phyloP scores from a whole-genome alignment of 2,113 vertebrate species.

The Noturus placidus region DNA sequence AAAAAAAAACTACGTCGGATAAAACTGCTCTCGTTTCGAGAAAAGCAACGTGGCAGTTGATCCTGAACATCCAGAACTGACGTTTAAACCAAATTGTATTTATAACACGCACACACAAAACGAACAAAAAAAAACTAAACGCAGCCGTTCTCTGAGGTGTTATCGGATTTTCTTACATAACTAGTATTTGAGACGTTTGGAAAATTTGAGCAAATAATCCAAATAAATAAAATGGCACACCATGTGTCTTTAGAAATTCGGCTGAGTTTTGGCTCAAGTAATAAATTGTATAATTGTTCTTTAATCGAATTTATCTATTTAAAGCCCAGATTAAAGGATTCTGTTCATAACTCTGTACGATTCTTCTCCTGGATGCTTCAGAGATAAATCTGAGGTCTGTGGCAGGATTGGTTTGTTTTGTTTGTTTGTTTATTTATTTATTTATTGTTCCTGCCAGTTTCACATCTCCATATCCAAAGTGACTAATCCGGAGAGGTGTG shows the following conservation, averaged over 20 bases:
- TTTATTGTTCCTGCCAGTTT: conserved; percentile 12
- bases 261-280: background rate
- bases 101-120: background rate
- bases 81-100: background rate
- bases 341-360: background rate
- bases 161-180: background rate
- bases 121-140: background rate
- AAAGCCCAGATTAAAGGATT: background rate
- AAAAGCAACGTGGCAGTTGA: background rate
- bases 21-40: conserved; percentile 47
- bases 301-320: background rate
- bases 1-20: background rate
- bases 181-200: background rate
- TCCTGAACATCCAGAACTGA: background rate
- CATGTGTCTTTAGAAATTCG: background rate
- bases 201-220: background rate
- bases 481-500: conserved; percentile 19
- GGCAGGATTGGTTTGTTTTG: too few relatives aligned
- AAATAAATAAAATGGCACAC: background rate
- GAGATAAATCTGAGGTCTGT: background rate
- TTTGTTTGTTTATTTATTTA: conserved; percentile 10
- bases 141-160: background rate
- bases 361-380: background rate
- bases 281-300: background rate
- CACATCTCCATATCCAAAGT: background rate